Percentiles rank a stretch among this genome's conserved stretches.
Evolutionary conservation across 2,797 vertebrate species (phyloP).

Genomic region (Percopsis omiscomaycus): DNA sequence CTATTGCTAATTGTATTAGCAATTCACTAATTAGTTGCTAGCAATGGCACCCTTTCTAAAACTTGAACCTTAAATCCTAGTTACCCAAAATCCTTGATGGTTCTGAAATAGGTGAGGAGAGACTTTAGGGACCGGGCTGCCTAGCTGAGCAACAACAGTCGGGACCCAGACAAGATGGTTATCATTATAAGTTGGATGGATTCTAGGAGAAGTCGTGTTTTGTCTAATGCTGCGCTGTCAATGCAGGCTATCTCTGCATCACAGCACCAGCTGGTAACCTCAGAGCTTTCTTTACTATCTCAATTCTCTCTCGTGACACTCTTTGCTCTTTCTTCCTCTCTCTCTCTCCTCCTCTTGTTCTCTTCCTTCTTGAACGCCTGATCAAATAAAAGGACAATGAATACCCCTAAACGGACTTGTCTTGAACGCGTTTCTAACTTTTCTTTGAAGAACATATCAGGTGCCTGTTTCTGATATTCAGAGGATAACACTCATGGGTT

Average conservation of each 20-base stretch:
- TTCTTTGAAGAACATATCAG: constrained; percentile 51
- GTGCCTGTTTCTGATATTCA: constrained; percentile 35
- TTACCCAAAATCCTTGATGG: constrained; percentile 18
- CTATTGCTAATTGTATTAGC: too few relatives aligned
- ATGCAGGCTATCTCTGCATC: constrained; percentile 71
- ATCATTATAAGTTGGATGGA: constrained; percentile 40
- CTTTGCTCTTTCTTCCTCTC: background rate
- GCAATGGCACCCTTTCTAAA: background rate
- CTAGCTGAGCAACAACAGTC: constrained; percentile 39
- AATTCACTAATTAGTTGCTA: too few relatives aligned
- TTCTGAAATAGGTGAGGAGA: constrained; percentile 16
- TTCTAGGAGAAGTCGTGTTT: constrained; percentile 65
- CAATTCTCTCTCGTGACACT: background rate
- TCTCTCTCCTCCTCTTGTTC: constrained; percentile 3
- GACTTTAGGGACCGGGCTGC: constrained; percentile 28
- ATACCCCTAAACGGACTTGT: background rate
- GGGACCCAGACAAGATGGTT: constrained; percentile 53
- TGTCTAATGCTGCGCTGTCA: constrained; percentile 67
- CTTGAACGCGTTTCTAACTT: constrained; percentile 11
- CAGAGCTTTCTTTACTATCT: constrained; percentile 55
- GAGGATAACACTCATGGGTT: constrained; percentile 29
- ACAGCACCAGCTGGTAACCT: constrained; percentile 64
- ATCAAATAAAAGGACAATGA: background rate
- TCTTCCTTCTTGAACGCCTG: background rate
- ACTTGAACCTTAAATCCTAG: constrained; percentile 15